A percentile compares a stretch with the other conserved stretches of the same genome.
These are phyloP conservation scores for Microcebus jonahi DNA, from an alignment of 2,113 vertebrate genomes.

Conservation along the genomic window DNA sequence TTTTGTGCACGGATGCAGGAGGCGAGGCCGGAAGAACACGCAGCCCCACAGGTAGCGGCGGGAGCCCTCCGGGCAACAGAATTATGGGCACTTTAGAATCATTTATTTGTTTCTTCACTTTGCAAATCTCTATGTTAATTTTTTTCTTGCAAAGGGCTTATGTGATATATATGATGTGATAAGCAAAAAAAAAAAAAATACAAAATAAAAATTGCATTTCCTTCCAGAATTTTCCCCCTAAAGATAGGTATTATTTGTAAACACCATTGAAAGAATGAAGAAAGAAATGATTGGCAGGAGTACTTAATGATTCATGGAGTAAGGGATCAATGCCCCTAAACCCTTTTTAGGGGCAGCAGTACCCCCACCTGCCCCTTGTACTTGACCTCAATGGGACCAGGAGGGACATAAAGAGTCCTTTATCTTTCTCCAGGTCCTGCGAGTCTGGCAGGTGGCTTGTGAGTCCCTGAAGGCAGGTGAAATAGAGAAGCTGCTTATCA, in stretches of 20 bases:
- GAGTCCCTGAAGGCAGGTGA: background rate
- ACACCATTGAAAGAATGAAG: background rate
- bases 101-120: background rate
- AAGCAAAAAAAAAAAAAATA: background rate
- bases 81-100: background rate
- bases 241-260: background rate
- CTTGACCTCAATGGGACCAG: background rate
- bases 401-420: conserved; percentile 1
- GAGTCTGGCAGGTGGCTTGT: conserved; percentile 42
- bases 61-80: too few species aligned
- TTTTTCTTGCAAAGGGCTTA: background rate
- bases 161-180: background rate
- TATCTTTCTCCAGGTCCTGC: background rate
- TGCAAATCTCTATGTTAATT: background rate
- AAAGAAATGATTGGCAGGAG: too few species aligned
- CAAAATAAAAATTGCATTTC: background rate
- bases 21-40: background rate
- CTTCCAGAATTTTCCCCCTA: background rate
- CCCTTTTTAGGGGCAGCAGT: background rate
- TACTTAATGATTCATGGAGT: too few species aligned
- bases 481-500: conserved; percentile 71
- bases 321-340: fast-evolving
- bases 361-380: background rate
- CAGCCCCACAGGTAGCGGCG: fast-evolving
- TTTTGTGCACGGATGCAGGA: fast-evolving